Conservation (phyloP, 2,113 vertebrate species). For the Hydrochoerus hydrochaeris region DNA sequence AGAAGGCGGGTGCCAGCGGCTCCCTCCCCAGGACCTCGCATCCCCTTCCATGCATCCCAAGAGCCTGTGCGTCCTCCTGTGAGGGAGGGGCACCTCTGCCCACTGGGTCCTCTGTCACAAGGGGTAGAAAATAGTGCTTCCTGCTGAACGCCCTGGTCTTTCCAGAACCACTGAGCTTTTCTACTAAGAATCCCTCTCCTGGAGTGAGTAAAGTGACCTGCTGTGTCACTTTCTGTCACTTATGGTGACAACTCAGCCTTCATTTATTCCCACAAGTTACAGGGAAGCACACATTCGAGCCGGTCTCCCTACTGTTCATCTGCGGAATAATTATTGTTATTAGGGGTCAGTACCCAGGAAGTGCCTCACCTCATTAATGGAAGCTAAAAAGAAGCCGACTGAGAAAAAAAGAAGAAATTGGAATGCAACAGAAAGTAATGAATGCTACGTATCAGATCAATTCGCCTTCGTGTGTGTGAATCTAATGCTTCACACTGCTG, state of each 20-base stretch:
- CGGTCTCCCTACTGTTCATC: constrained; percentile 13
- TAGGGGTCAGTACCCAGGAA: constrained; percentile 44
- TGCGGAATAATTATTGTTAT: constrained; percentile 39
- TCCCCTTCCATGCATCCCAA: background rate
- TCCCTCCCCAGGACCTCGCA: background rate
- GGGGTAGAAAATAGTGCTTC: background rate
- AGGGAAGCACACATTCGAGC: constrained; percentile 29
- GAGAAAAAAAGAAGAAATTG: constrained; percentile 36
- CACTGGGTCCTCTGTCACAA: background rate
- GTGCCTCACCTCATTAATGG: constrained; percentile 49
- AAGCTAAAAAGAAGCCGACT: background rate
- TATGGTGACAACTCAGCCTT: constrained; percentile 17
- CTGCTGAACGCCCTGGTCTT: background rate
- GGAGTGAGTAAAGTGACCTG: background rate
- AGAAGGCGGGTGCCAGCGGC: background rate
- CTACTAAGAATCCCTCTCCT: background rate
- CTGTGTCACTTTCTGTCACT: constrained; percentile 25
- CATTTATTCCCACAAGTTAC: background rate
- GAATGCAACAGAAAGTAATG: constrained; percentile 20
- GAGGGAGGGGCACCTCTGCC: background rate
- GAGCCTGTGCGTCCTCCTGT: background rate
- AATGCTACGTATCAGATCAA: background rate
- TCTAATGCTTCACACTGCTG: background rate
- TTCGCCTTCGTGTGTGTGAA: background rate
- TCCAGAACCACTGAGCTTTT: background rate